Conservation (phyloP, 2,888 invertebrate species). For the Buathra laborator region DNA sequence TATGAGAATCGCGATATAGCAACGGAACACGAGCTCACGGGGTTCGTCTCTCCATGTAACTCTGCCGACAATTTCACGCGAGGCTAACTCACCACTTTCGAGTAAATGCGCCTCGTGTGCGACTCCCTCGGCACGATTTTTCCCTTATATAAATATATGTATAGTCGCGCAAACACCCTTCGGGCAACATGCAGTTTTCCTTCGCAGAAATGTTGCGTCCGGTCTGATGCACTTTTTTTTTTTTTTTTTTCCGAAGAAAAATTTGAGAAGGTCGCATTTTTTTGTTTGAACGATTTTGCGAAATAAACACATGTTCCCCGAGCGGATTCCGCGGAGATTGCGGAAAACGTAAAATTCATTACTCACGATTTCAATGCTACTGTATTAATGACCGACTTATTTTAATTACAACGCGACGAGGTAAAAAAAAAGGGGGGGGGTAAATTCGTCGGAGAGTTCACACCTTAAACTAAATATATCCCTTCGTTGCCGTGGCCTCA, state of each 20-base stretch:
- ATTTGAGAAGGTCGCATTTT: too few relatives aligned
- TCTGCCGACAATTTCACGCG: slow-evolving; percentile 60
- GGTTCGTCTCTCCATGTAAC: background rate
- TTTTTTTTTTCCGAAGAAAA: too few relatives aligned
- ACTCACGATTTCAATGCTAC: slow-evolving; percentile 13
- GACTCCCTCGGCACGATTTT: slow-evolving; percentile 29
- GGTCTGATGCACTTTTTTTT: background rate
- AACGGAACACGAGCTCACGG: slow-evolving; percentile 1
- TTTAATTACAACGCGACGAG: slow-evolving; percentile 15
- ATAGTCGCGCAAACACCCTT: background rate
- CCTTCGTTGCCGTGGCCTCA: background rate
- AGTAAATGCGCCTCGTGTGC: slow-evolving; percentile 48
- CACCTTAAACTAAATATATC: slow-evolving; percentile 37
- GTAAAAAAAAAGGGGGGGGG: background rate
- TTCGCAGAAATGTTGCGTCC: background rate
- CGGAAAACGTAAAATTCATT: too few relatives aligned
- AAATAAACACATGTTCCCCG: too few relatives aligned
- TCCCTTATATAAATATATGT: background rate
- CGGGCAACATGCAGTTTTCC: background rate
- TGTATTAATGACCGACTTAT: slow-evolving; percentile 55
- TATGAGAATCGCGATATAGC: background rate
- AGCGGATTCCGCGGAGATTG: too few relatives aligned
- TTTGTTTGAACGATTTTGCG: too few relatives aligned
- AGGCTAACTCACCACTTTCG: slow-evolving; percentile 51
- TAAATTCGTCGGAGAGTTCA: slow-evolving; percentile 1